phyloP scores from a whole-genome alignment of 2,888 invertebrate genomes.

The Drepanosiphum platanoidis region DNA sequence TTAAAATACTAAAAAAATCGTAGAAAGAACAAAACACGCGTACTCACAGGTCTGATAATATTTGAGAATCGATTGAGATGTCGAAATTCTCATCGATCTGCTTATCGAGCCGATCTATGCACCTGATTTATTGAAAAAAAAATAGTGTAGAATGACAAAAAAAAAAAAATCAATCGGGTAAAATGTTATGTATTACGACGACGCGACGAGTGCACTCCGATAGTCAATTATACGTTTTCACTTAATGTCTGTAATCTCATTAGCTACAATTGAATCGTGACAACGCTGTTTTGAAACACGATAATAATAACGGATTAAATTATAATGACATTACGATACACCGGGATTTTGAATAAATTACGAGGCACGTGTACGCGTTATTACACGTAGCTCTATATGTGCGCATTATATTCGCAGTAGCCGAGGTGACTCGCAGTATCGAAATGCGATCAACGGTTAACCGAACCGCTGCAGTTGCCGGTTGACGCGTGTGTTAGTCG shows the following conservation, averaged over 20 bases:
- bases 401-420: background rate
- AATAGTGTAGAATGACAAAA: no score
- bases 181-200: no score
- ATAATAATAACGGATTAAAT: background rate
- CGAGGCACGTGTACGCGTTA: background rate
- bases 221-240: background rate
- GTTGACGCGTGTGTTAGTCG: no score
- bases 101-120: no score
- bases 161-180: no score
- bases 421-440: background rate
- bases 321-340: background rate
- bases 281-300: background rate
- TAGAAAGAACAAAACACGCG: no score
- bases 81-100: no score
- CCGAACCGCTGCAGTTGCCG: background rate
- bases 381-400: background rate
- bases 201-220: no score
- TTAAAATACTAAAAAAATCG: no score
- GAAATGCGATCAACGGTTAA: background rate
- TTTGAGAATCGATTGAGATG: no score
- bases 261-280: background rate
- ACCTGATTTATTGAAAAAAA: no score
- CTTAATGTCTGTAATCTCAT: background rate
- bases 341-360: slow-evolving; percentile 1
- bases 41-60: no score